A percentile compares a stretch with the other conserved stretches of the same genome.
Evolutionary conservation across 2,888 invertebrate genomes (phyloP).

Genomic region (Automeris io): DNA sequence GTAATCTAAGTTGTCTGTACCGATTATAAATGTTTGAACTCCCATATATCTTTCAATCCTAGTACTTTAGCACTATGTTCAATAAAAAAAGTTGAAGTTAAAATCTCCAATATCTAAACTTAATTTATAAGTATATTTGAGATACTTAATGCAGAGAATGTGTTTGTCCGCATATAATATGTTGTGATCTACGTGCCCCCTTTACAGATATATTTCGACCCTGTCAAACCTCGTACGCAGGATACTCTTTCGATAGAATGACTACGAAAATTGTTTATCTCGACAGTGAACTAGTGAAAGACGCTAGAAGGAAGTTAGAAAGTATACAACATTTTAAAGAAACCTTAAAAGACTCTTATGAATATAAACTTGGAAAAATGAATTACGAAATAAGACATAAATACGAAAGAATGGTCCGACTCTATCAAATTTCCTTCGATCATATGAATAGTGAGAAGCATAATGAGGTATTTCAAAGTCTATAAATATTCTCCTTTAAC

Average conservation of each 20-base stretch:
- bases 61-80: neutral
- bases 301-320: slow-evolving; percentile 19
- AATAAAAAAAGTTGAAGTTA: no score
- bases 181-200: neutral
- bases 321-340: slow-evolving; percentile 15
- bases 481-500: neutral
- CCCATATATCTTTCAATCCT: neutral
- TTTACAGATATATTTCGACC: slow-evolving; percentile 8
- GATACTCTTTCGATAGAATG: neutral
- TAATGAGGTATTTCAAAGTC: slow-evolving; percentile 3
- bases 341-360: slow-evolving; percentile 1
- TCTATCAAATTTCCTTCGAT: slow-evolving; percentile 3
- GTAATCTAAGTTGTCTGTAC: no score
- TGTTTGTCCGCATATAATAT: no score
- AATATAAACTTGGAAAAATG: slow-evolving; percentile 15
- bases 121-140: no score
- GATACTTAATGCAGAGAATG: no score
- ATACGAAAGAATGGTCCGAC: slow-evolving; percentile 15
- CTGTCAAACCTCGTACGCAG: slow-evolving; percentile 6
- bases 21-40: no score
- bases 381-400: slow-evolving; percentile 21
- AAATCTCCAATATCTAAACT: no score
- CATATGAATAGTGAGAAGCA: neutral
- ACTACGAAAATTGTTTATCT: slow-evolving; percentile 10
- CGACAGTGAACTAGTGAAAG: slow-evolving; percentile 14